These are phyloP conservation scores for Tipula confusa DNA, from an alignment of 2,888 invertebrate genomes.

Conservation along the genomic window DNA sequence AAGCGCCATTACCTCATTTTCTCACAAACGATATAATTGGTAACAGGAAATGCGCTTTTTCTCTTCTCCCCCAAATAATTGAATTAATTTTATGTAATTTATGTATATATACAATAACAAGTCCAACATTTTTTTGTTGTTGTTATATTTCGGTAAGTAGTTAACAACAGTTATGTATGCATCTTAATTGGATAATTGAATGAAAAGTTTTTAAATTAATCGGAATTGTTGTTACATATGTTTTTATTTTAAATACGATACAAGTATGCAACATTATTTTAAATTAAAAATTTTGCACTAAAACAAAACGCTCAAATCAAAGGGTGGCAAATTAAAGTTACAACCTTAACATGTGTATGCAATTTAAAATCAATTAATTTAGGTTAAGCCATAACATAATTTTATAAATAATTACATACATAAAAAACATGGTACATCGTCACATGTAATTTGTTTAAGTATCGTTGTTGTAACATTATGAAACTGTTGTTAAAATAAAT, in stretches of 20 bases:
- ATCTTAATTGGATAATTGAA: slow-evolving; percentile 3
- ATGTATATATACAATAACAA: background rate
- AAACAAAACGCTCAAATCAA: background rate
- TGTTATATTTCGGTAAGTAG: background rate
- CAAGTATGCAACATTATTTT: background rate
- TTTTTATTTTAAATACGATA: background rate
- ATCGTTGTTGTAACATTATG: background rate
- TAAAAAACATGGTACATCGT: slow-evolving; percentile 8
- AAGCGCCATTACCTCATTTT: background rate
- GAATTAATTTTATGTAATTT: background rate
- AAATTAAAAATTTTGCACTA: background rate
- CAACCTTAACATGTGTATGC: background rate
- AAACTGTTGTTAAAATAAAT: background rate
- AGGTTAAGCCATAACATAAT: background rate
- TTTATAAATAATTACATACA: background rate
- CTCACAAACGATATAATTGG: background rate
- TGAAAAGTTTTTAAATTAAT: background rate
- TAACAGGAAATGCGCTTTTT: background rate
- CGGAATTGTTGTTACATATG: background rate
- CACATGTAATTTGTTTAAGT: background rate
- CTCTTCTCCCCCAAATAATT: background rate
- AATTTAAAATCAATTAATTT: background rate
- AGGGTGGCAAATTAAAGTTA: background rate
- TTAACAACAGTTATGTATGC: background rate
- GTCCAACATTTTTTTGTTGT: background rate